These are phyloP conservation scores for Notarius quadriscutis DNA, from an alignment of 2,113 vertebrate species.

Conservation along the genomic window DNA sequence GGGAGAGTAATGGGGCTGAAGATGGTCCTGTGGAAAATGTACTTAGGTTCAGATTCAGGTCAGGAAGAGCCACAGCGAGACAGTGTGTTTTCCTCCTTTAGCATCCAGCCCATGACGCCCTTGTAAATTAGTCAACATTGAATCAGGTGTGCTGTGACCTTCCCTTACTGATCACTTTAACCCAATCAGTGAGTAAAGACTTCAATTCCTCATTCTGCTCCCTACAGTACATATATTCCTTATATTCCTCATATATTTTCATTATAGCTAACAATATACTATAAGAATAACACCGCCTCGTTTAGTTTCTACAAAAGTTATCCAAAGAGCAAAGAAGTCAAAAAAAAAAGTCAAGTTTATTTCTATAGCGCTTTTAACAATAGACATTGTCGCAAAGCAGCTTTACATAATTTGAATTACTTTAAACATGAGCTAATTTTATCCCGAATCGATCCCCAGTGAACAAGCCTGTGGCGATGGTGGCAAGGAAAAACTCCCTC, in stretches of 20 bases:
- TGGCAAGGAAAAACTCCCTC: too few species aligned
- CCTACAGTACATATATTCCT: not conserved
- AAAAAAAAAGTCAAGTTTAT: too few species aligned
- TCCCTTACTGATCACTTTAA: not conserved
- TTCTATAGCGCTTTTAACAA: too few species aligned
- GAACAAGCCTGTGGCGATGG: too few species aligned
- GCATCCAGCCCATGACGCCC: not conserved
- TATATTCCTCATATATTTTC: not conserved
- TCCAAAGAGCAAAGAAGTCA: too few species aligned
- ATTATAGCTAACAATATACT: not conserved
- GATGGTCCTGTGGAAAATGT: slow-evolving; percentile 30
- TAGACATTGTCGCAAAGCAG: too few species aligned
- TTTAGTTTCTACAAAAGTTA: not conserved
- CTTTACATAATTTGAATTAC: too few species aligned
- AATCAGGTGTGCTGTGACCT: slow-evolving; percentile 3
- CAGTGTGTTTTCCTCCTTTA: not conserved
- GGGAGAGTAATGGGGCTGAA: slow-evolving; percentile 29
- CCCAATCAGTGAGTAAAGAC: too few species aligned
- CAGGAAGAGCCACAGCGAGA: not conserved
- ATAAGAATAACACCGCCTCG: not conserved
- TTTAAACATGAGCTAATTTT: too few species aligned
- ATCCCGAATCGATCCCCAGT: too few species aligned
- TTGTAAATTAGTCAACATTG: not conserved
- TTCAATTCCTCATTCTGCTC: not conserved
- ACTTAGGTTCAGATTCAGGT: slow-evolving; percentile 20